Evolutionary conservation across 2,888 invertebrate genomes (phyloP), one percentile per base, ranked within the genome.

Genomic region (Plebejus anna): DNA sequence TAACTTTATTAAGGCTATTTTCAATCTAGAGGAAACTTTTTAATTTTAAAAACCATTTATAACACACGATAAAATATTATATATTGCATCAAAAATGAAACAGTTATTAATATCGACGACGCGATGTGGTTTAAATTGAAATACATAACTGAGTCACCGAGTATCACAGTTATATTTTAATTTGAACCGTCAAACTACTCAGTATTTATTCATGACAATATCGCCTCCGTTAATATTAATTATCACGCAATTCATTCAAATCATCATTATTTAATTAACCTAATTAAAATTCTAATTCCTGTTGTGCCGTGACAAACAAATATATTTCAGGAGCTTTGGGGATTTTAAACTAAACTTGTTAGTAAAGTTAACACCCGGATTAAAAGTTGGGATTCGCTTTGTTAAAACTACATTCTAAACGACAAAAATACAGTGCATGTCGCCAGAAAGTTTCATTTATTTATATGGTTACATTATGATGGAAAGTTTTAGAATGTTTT

Each of bases 381-480:
- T 89, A 87, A 88, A 87, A 88, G 86, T 87, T 86, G 79, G 82
- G 83, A 83, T 83, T 87, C 86, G 83, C 83, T 83, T 83, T 84
- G 86, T 86, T 88, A 84, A 85, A 89, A 86, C 84, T 87, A 85
- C 83, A 87, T 87, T 88, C 16, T 87, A 84, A 84, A 78, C 79
- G 75, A 77, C 80, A 82, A 82, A 81, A 82, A 80, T 80, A 78
- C 32, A 9, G 66, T 66, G 11, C 28, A 66, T 28, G 32, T 32
- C 22, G 28, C 61, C 61, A 66, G 22, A 22, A 66, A 66, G 32
- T 66, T 66, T 28, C 11, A 28, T 61, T 61, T 61, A 61, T 66
- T 66, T 13, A 32, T 66, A 66, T 7, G 61, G 61, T 66, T 66
- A 9, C 22, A 59, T 66, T 66, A 66, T 66, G 61, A 28, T 66